Evolutionary conservation across 2,888 invertebrate genomes (phyloP), one percentile per base, ranked within the genome.

Genomic region (Sinhomidia bicolor): DNA sequence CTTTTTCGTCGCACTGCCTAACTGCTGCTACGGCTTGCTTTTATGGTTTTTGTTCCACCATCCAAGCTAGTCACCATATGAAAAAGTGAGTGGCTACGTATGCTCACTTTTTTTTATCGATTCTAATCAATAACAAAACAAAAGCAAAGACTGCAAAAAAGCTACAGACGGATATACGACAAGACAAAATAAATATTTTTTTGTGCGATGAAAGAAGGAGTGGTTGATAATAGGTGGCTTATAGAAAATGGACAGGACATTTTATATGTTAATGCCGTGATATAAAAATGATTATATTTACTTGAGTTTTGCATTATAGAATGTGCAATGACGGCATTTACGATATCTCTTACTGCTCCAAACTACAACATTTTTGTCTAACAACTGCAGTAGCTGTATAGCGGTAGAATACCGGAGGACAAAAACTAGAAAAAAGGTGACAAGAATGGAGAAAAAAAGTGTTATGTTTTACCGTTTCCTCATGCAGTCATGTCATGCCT

Each of bases 101-200:
- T 79, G 79, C 41, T 79, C 79, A 79, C 71, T 71, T 44, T 20
- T 71, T 71, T 41, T 26, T 81, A 81, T 65, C 81, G 65, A 81
- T 81, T 47, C 81, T 81, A 81, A 81, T 81, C 81, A 81, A 81
- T 81, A 81, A 41, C 62, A 54, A 29, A 26, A 76, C 76, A 76
- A 29, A 74, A 26, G 9, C 3, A 23, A 12, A 10, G 44, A 44
- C 41, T 71, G 12, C 41, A 71, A 29, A 17, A n/a, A n/a, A n/a
- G n/a, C 17, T 65, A 32, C 17, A 76, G 44, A 41, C 9, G 51
- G 76, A 76, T n/a, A 29, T 62, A 71, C 10, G 20, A 44, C 71
- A 71, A 4, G 41, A 71, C 44, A 44, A 41, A 68, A 23, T 41
- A 41, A 17, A n/a, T 14, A 36, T 32, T 23, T 14, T 65, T 32